Conservation (phyloP, 2,888 invertebrate genomes). For the Chloromyia formosa region DNA sequence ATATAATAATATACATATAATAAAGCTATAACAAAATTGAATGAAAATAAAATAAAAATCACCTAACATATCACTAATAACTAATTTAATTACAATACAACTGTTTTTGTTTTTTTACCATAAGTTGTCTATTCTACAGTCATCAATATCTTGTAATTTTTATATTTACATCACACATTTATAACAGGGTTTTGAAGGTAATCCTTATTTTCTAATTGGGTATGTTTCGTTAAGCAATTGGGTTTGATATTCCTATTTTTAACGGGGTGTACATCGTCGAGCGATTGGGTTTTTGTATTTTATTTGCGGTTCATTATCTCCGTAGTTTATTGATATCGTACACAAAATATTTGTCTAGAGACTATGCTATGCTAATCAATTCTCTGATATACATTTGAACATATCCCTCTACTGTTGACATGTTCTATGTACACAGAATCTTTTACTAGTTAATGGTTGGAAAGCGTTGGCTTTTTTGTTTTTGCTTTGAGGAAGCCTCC, state of each 20-base stretch:
- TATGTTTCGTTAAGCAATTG: no score
- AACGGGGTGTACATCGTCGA: no score
- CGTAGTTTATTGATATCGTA: no score
- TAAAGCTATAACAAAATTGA: slow-evolving; percentile 20
- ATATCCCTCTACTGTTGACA: background rate
- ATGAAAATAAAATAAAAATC: slow-evolving; percentile 21
- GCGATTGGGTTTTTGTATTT: no score
- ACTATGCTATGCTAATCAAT: no score
- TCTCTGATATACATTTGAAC: no score
- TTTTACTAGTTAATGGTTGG: no score
- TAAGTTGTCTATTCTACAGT: slow-evolving; percentile 1
- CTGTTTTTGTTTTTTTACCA: slow-evolving; percentile 6
- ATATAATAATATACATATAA: background rate
- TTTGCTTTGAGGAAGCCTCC: no score
- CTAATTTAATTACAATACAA: slow-evolving; percentile 8
- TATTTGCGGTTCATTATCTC: no score
- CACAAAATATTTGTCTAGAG: no score
- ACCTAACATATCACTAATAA: slow-evolving; percentile 1
- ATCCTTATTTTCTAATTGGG: background rate
- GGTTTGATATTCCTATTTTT: no score
- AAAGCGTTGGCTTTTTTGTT: no score
- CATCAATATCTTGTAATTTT: background rate
- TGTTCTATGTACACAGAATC: background rate
- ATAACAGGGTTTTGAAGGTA: background rate
- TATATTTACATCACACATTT: slow-evolving; percentile 35